phyloP scores from a whole-genome alignment of 1,140 invertebrate species.

The Leptopilina boulardi region DNA sequence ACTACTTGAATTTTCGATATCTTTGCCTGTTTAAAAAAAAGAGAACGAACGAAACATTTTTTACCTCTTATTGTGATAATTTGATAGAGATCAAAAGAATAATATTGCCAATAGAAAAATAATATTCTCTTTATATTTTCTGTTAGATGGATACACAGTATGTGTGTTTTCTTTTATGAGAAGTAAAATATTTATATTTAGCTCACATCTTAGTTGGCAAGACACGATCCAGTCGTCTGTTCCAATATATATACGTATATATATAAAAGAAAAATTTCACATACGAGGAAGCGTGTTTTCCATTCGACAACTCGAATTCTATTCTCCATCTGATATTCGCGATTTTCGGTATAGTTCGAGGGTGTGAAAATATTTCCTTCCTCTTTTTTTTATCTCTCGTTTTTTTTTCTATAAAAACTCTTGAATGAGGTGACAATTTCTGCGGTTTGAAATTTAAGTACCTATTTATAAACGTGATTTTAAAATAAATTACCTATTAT shows the following conservation, averaged over 20 bases:
- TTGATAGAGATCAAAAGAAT: background rate
- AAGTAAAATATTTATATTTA: conserved; percentile 10
- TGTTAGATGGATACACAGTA: background rate
- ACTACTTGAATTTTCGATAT: too few species aligned
- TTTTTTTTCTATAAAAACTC: background rate
- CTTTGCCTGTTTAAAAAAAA: too few species aligned
- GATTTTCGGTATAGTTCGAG: background rate
- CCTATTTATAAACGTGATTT: too few species aligned
- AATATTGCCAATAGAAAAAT: background rate
- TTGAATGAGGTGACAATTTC: background rate
- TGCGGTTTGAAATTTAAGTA: too few species aligned
- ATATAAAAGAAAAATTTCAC: conserved; percentile 22
- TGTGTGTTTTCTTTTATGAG: background rate
- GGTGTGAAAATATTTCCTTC: background rate
- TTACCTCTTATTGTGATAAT: too few species aligned
- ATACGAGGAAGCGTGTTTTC: background rate
- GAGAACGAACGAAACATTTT: too few species aligned
- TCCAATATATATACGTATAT: background rate
- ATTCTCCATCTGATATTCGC: background rate
- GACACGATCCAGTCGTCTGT: background rate
- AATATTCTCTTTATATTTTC: background rate
- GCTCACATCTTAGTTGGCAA: conserved; percentile 5
- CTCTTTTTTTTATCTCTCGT: background rate
- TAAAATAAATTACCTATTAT: too few species aligned
- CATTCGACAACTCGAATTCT: background rate